phyloP scores from a whole-genome alignment of 2,797 vertebrate genomes.

The Eremophila alpestris region DNA sequence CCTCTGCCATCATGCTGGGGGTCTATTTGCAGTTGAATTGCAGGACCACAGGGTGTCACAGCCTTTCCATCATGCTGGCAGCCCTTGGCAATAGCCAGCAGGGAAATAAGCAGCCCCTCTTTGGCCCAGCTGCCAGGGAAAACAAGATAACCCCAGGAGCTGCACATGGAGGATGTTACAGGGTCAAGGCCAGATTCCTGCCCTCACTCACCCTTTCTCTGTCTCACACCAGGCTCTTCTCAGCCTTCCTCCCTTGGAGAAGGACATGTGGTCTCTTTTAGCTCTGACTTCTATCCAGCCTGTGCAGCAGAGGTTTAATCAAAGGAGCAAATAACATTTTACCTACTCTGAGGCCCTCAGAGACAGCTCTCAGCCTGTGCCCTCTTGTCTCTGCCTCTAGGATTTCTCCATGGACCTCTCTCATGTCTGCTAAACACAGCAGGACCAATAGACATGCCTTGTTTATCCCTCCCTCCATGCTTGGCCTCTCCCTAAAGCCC shows the following conservation, averaged over 20 bases:
- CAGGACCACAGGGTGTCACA: conserved; percentile 45
- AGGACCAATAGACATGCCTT: not conserved
- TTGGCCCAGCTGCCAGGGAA: not conserved
- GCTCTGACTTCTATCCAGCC: not conserved
- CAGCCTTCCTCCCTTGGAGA: not conserved
- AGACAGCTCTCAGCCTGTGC: not conserved
- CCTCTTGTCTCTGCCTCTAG: not conserved
- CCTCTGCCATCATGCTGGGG: not conserved
- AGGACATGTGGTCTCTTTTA: not conserved
- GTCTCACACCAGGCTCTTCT: not conserved
- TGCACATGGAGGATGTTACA: not conserved
- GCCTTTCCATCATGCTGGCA: not conserved
- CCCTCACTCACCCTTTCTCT: not conserved
- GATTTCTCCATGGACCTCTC: not conserved
- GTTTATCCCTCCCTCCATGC: not conserved
- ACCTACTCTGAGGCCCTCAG: not conserved
- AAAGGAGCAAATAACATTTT: not conserved
- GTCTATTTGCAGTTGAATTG: not conserved
- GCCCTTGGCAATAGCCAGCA: not conserved
- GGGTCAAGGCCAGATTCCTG: not conserved
- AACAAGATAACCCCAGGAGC: not conserved
- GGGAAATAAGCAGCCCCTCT: not conserved
- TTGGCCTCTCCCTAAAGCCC: not conserved
- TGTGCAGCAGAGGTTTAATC: not conserved
- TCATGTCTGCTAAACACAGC: not conserved